Percentiles rank a stretch among this genome's conserved stretches.
phyloP scores from a whole-genome alignment of 2,797 vertebrate species.

The Melanotaenia maccullochi region DNA sequence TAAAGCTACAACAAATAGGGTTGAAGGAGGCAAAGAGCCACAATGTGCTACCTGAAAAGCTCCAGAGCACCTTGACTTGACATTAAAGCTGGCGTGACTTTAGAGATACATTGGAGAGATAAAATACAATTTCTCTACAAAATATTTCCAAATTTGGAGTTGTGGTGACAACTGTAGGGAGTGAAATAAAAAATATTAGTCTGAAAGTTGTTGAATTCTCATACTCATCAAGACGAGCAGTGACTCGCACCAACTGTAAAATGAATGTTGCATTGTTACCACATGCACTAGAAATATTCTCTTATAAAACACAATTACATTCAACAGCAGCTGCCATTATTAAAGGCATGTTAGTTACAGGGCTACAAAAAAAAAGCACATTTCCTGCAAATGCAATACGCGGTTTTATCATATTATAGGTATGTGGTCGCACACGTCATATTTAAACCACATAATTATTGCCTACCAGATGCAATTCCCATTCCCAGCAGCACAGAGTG shows the following conservation, averaged over 20 bases:
- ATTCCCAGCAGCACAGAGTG: conserved; percentile 2
- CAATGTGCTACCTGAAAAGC: background rate
- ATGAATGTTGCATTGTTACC: background rate
- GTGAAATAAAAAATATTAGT: too few relatives aligned
- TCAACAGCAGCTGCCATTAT: background rate
- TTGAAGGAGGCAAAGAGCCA: background rate
- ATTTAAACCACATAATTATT: conserved; percentile 12
- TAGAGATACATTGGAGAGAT: too few relatives aligned
- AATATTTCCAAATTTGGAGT: background rate
- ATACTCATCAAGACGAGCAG: background rate
- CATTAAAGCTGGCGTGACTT: background rate
- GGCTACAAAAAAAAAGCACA: background rate
- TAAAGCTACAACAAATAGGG: background rate
- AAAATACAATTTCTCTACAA: background rate
- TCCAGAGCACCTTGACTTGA: background rate
- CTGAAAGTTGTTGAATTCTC: background rate
- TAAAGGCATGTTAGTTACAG: background rate
- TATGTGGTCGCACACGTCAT: background rate
- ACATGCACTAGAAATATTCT: background rate
- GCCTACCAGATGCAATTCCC: conserved; percentile 9
- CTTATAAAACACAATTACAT: background rate
- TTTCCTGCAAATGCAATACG: background rate
- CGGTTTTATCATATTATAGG: background rate
- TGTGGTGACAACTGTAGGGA: too few relatives aligned
- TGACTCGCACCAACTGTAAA: background rate